Base-by-base conservation (phyloP, 2,888 invertebrate genomes). In the Laothoe populi region DNA sequence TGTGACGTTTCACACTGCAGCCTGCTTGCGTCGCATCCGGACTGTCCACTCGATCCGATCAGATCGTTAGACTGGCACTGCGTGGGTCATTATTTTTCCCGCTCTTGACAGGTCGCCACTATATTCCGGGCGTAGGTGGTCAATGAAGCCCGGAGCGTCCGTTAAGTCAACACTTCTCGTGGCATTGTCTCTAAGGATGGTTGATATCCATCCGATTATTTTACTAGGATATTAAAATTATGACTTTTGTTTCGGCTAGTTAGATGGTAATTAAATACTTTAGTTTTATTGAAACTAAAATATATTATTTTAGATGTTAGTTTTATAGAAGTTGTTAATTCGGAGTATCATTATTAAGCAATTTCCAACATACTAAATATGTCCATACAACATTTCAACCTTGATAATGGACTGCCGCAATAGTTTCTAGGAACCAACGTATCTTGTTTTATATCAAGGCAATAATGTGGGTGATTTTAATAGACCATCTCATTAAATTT, bases 61-160 rank as follows among this genome's bases (percentile, higher is more conserved):
- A 73, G 71, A 76, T 80, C 73, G 77, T 77, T 79, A 75, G 75
- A 71, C 72, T 72, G 75, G 66, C 65, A 61, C 66, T 71, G 72
- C 73, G 53, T 61, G 26, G 40, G 70, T 78, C 74, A 82, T 84
- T 83, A 82, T 82, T 86, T 82, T 85, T 82, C 78, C 73, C 66
- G 44, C 62, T 72, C 71, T 72, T 78, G 81, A 82, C 79, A 78
- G 76, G 73, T 68, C 72, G 71, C 72, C 79, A 77, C 73, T 78
- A 70, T 73, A 73, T 73, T 73, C 70, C 73, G 71, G 73, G 82
- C 79, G 86, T 87, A 85, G 88, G 90, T 89, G 90, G 89, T 86
- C 89, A 77, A 70, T 78, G 11, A 11, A 13, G 79, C 81, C 82
- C 77, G 73, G 70, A 44, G 44, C 19, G 44, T 44, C 69, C 70